phyloP scores from a whole-genome alignment of 2,113 vertebrate genomes.

The Cololabis saira region DNA sequence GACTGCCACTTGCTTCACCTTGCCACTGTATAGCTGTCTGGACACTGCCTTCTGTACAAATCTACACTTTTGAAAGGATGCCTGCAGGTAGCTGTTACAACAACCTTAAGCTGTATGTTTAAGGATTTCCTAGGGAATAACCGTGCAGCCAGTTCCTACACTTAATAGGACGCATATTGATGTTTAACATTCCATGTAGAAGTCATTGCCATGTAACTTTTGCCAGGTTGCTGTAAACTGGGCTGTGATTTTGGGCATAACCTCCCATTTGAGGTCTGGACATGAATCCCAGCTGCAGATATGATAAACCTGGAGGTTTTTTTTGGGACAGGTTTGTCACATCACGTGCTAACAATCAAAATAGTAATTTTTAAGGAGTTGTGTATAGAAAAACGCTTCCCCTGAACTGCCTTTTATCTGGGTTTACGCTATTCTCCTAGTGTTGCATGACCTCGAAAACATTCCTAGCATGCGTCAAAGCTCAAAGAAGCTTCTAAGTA shows the following conservation, averaged over 20 bases:
- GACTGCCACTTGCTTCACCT: slow-evolving; percentile 73
- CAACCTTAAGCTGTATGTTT: slow-evolving; percentile 49
- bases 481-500: slow-evolving; percentile 61
- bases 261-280: slow-evolving; percentile 42
- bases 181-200: slow-evolving; percentile 67
- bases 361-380: slow-evolving; percentile 53
- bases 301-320: slow-evolving; percentile 33
- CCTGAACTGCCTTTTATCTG: slow-evolving; percentile 71
- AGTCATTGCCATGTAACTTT: slow-evolving; percentile 44
- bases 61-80: slow-evolving; percentile 54
- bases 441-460: slow-evolving; percentile 81
- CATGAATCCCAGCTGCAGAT: slow-evolving; percentile 47
- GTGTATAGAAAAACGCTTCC: slow-evolving; percentile 61
- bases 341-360: slow-evolving; percentile 53
- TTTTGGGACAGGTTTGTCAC: slow-evolving; percentile 52
- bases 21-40: slow-evolving; percentile 69
- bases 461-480: slow-evolving; percentile 78
- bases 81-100: slow-evolving; percentile 55
- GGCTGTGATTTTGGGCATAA: slow-evolving; percentile 53
- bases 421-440: slow-evolving; percentile 62
- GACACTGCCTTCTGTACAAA: slow-evolving; percentile 72
- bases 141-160: slow-evolving; percentile 17
- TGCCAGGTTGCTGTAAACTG: slow-evolving; percentile 43
- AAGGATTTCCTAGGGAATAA: slow-evolving; percentile 49
- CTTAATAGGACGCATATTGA: slow-evolving; percentile 21